Percentiles rank a stretch among this genome's conserved stretches.
phyloP scores from a whole-genome alignment of 1,140 invertebrate genomes.

The Amphibalanus amphitrite region DNA sequence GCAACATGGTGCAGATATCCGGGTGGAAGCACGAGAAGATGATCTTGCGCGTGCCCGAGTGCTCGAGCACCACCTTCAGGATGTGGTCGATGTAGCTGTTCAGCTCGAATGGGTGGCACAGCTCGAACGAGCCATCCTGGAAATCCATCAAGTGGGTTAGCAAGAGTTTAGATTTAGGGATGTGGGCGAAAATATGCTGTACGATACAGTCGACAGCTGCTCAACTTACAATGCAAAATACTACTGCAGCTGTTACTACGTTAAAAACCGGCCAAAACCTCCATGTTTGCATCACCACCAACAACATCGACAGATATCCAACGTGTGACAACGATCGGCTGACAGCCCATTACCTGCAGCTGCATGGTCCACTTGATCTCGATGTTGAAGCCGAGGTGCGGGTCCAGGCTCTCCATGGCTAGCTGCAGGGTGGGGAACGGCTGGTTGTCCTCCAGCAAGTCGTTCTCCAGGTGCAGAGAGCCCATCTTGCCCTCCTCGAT shows the following conservation, averaged over 20 bases:
- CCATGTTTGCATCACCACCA: too few relatives aligned
- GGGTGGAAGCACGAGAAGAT: conserved; percentile 91
- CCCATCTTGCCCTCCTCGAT: conserved; percentile 4
- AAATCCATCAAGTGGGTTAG: too few relatives aligned
- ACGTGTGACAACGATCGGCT: too few relatives aligned
- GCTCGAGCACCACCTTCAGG: conserved; percentile 51
- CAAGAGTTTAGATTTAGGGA: too few relatives aligned
- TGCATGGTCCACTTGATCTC: conserved; percentile 92
- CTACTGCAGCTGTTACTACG: too few relatives aligned
- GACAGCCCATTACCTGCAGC: conserved; percentile 43
- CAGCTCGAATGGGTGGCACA: conserved; percentile 72
- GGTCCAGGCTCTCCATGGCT: conserved; percentile 57
- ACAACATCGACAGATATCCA: too few relatives aligned
- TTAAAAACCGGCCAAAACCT: too few relatives aligned
- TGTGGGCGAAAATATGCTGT: too few relatives aligned
- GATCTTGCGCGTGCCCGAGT: conserved; percentile 57
- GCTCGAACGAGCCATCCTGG: conserved; percentile 66
- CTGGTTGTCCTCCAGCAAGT: conserved; percentile 55
- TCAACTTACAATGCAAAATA: too few relatives aligned
- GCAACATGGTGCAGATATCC: conserved; percentile 78
- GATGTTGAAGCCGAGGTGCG: conserved; percentile 78
- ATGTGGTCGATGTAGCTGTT: conserved; percentile 80
- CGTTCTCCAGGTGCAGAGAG: conserved; percentile 15
- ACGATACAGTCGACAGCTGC: too few relatives aligned
- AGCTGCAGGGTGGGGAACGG: conserved; percentile 78